Percentiles rank a stretch among this genome's conserved stretches.
Evolutionary conservation across 2,113 vertebrate species (phyloP).

Genomic region (Etheostoma cragini): DNA sequence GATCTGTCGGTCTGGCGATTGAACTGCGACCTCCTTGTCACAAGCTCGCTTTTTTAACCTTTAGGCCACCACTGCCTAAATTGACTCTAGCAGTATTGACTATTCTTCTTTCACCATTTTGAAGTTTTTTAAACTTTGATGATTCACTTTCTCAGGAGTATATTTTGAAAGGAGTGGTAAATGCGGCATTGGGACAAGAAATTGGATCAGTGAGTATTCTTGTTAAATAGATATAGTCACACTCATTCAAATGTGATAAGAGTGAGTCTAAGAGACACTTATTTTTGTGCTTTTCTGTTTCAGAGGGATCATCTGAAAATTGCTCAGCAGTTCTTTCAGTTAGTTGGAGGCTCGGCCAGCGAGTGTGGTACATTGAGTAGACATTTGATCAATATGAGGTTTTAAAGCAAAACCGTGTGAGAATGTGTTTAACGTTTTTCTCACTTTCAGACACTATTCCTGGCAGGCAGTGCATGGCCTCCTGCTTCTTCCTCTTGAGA

Average conservation of each 20-base stretch:
- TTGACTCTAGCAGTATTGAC: too few relatives aligned
- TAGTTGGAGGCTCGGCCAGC: slow-evolving; percentile 96
- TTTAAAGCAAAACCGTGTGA: neutral
- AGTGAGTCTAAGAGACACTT: neutral
- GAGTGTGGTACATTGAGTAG: slow-evolving; percentile 90
- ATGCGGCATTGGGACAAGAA: slow-evolving; percentile 95
- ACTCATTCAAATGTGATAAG: neutral
- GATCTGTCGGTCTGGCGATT: too few relatives aligned
- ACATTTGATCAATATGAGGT: slow-evolving; percentile 6
- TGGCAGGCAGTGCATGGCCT: slow-evolving; percentile 97
- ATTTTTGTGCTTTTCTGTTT: slow-evolving; percentile 26
- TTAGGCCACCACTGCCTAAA: too few relatives aligned
- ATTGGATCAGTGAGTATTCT: slow-evolving; percentile 90
- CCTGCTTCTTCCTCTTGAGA: slow-evolving; percentile 95
- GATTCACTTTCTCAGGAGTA: slow-evolving; percentile 87
- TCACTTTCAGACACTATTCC: slow-evolving; percentile 93
- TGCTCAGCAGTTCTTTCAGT: slow-evolving; percentile 96
- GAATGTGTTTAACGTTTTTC: slow-evolving; percentile 5
- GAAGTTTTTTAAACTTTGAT: slow-evolving; percentile 17
- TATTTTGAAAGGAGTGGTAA: slow-evolving; percentile 97
- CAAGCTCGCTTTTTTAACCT: too few relatives aligned
- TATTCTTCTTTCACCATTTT: neutral
- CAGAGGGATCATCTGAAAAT: slow-evolving; percentile 97
- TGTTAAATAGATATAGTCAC: neutral
- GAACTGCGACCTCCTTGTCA: too few relatives aligned